Percentiles rank a stretch among this genome's conserved stretches.
These are phyloP conservation scores for Dicyrtomina minuta DNA, from an alignment of 2,888 invertebrate species.

Conservation along the genomic window DNA sequence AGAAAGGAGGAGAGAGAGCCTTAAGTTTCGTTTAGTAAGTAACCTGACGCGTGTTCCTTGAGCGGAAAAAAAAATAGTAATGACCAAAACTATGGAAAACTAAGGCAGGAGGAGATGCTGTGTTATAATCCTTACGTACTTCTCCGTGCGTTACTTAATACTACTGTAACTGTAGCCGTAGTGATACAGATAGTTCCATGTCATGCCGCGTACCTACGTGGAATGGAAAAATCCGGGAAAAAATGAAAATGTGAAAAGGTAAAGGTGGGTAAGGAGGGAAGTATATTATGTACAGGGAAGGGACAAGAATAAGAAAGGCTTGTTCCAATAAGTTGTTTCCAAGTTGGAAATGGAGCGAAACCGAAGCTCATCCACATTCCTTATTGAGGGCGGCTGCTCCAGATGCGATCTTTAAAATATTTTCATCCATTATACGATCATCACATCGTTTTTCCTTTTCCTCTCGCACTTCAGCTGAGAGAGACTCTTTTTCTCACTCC, in stretches of 20 bases:
- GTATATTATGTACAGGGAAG: no score
- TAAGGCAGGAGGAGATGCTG: no score
- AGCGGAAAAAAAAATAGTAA: not conserved
- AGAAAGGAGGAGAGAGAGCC: not conserved
- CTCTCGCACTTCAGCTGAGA: not conserved
- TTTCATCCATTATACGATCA: slow-evolving; percentile 9
- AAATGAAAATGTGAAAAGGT: slow-evolving; percentile 9
- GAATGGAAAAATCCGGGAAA: not conserved
- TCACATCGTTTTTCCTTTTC: not conserved
- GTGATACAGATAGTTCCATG: not conserved
- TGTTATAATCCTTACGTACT: no score
- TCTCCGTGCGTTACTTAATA: no score
- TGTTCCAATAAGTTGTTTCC: no score
- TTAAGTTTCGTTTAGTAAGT: not conserved
- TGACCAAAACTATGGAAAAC: no score
- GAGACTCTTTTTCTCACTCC: not conserved
- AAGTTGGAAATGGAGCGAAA: no score
- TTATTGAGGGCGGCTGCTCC: slow-evolving; percentile 30
- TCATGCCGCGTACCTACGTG: not conserved
- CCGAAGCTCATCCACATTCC: slow-evolving; percentile 8
- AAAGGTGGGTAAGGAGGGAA: slow-evolving; percentile 1
- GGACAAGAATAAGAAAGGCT: not conserved
- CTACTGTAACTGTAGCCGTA: no score
- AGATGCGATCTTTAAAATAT: slow-evolving; percentile 30
- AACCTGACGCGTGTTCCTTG: slow-evolving; percentile 23